Evolutionary conservation across 2,113 vertebrate species (phyloP), one percentile per base, ranked within the genome.

Genomic region (Rhombomys opimus): DNA sequence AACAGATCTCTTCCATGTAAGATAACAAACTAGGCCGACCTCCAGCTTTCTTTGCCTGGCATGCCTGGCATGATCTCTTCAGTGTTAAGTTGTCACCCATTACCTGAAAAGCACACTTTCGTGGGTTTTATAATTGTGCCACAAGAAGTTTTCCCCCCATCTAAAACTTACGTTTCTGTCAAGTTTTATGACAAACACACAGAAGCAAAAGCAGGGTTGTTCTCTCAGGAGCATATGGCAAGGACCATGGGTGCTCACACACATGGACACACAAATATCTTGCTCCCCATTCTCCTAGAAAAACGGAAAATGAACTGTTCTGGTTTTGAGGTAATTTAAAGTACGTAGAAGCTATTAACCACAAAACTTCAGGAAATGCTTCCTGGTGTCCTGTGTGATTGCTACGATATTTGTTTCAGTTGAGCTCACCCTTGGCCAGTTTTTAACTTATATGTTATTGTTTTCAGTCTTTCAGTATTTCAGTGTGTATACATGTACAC

Each of bases 131-230:
- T 97, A 98, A 95, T 93, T 93, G 72, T 77, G 89, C 94, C 94
- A 92, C 97, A 97, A 98, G 98, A 98, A 98, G 94, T 81, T 91
- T 96, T 91, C 90, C 93, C 94, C 95, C 46, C 82, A 97, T 97
- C 92, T 96, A 95, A 98, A 98, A 97, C 95, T 96, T 98, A 85
- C 30, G 77, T 93, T 98, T 97, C 96, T 98, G 97, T 98, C 96
- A 98, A 96, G 91, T 98, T 98, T 98, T 97, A 96, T 96, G 94
- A 94, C 77, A 96, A 87, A 95, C 95, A 95, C 93, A 90, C 54
- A 84, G 61, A 95, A 94, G 93, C 87, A 94, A 95, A 98, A 68
- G 68, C 73, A 0, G 77, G 76, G 4, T 68, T 50, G 41, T 46
- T 5, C 35, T 54, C 41, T 90, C 76, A 12, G 38, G 65, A 95